Evolutionary conservation across 2,113 vertebrate species (phyloP).

Genomic region (Morone saxatilis): DNA sequence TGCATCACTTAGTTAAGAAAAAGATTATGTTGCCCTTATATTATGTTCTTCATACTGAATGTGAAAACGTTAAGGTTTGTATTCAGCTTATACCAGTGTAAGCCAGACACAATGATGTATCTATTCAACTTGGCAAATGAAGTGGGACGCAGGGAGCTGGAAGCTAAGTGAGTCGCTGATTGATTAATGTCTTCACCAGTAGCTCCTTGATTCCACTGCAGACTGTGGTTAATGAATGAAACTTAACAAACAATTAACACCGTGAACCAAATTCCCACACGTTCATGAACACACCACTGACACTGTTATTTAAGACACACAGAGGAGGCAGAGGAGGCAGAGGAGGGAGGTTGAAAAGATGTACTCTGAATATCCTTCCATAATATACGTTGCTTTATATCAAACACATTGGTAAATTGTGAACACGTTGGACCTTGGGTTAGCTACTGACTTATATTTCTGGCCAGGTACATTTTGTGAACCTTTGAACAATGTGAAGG

Average conservation of each 20-base stretch:
- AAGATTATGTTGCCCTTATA: too few species aligned
- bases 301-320: not conserved
- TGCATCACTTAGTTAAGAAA: too few species aligned
- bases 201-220: conserved; percentile 42
- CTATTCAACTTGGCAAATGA: conserved; percentile 22
- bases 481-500: not conserved
- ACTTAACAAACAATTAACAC: conserved; percentile 69
- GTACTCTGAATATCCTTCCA: not conserved
- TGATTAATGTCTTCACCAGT: conserved; percentile 59
- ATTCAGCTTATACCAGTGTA: not conserved
- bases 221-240: conserved; percentile 57
- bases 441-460: not conserved
- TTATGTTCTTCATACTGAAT: not conserved
- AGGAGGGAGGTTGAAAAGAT: too few species aligned
- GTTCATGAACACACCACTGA: conserved; percentile 41
- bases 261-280: conserved; percentile 15
- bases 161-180: conserved; percentile 33
- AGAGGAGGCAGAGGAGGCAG: not conserved
- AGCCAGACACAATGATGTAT: conserved; percentile 2
- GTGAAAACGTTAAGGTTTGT: not conserved
- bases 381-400: not conserved
- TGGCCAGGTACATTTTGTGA: not conserved
- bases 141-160: conserved; percentile 25
- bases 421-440: not conserved
- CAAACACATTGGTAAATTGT: not conserved